Evolutionary conservation across 2,113 vertebrate species (phyloP).

Genomic region (Megaceryle maxima): DNA sequence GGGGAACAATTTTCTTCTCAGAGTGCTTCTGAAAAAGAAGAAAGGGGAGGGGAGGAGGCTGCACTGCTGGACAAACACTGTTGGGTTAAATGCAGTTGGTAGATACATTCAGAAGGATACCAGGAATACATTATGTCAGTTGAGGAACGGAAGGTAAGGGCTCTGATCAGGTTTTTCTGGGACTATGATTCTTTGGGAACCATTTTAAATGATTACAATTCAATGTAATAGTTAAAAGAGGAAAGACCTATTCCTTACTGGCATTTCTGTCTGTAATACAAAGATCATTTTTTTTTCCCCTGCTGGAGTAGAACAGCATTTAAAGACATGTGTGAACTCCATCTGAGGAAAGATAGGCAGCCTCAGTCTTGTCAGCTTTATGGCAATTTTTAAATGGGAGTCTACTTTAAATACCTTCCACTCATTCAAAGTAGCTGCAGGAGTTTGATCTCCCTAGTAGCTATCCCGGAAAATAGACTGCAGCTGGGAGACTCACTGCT

Average conservation of each 20-base stretch:
- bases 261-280: not conserved
- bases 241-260: not conserved
- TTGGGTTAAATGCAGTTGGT: not conserved
- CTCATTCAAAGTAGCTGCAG: not conserved
- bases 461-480: not conserved
- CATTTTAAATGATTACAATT: not conserved
- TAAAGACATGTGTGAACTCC: not conserved
- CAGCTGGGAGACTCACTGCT: not conserved
- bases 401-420: not conserved
- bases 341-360: not conserved
- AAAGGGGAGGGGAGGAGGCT: not conserved
- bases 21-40: not conserved
- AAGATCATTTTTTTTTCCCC: not conserved
- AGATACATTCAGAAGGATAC: not conserved
- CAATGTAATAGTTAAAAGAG: not conserved
- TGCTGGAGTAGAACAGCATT: not conserved
- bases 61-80: fast-evolving
- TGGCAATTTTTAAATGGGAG: not conserved
- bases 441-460: not conserved
- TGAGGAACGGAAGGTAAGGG: not conserved
- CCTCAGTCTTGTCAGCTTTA: not conserved
- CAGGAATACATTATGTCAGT: not conserved
- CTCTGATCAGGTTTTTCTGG: not conserved
- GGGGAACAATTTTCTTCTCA: not conserved
- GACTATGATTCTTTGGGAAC: not conserved